Evolutionary conservation across 2,797 vertebrate species (phyloP).

Genomic region (Pseudotriccus pelzelni): DNA sequence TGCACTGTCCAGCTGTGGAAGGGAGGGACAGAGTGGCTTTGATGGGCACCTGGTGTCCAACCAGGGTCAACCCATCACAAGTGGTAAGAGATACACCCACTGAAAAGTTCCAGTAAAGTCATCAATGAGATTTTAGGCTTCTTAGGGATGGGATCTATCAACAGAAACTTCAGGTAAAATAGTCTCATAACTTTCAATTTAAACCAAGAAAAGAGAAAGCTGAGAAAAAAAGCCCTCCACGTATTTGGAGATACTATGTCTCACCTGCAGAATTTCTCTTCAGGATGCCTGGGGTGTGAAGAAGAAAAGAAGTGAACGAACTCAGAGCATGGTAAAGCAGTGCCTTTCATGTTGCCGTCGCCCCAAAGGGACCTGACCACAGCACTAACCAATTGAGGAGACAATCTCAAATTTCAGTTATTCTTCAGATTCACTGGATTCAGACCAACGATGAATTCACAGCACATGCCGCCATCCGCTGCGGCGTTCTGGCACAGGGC

Average conservation of each 20-base stretch:
- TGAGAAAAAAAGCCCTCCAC: background rate
- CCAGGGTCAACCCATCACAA: background rate
- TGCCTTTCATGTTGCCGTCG: background rate
- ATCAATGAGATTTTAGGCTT: background rate
- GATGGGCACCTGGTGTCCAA: background rate
- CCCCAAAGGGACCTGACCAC: background rate
- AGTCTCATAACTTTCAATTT: background rate
- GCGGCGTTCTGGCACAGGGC: constrained; percentile 39
- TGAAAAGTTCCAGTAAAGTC: background rate
- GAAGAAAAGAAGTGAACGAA: background rate
- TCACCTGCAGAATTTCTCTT: background rate
- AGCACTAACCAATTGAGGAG: background rate
- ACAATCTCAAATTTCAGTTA: constrained; percentile 8
- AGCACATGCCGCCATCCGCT: background rate
- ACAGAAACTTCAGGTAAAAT: background rate
- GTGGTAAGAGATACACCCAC: background rate
- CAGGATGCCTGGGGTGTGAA: background rate
- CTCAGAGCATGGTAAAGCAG: background rate
- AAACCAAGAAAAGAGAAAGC: background rate
- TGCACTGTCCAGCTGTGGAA: background rate
- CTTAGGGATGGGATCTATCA: background rate
- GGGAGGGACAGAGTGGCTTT: background rate
- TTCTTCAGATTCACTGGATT: constrained; percentile 13
- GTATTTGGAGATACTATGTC: background rate
- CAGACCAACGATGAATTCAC: background rate